Evolutionary conservation across 2,113 vertebrate species (phyloP), one percentile per base, ranked within the genome.

Genomic region (Mastomys coucha): DNA sequence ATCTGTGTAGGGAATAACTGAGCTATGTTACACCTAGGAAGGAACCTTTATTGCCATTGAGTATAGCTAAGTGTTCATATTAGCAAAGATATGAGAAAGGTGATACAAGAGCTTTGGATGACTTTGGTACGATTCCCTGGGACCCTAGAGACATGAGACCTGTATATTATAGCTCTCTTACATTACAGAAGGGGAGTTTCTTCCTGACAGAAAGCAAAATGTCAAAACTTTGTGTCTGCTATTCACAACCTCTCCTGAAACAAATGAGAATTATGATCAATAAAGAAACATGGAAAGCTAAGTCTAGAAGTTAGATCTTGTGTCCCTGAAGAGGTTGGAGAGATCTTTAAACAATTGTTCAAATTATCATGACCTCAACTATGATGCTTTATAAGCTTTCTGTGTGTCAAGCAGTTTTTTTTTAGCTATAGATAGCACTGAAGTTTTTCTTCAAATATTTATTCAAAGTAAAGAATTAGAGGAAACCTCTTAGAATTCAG

Each of bases 141-240:
- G 49, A 26, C 8, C 5, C 22, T 49, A 14, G 28, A 28, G 56
- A 22, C 80, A 45, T 53, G 76, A 63, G 58, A 26, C 7, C 7
- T 58, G 22, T 7, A 72, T 76, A 42, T 53, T 31, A 22, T 5
- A 17, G 42, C 4, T 70, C 33, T 9, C 4, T 36, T 56, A n/a
- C 42, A 12, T 26, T 36, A 51, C 10, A 75, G 19, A 53, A 10
- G 36, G 67, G 0, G 45, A n/a, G 11, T 14, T 60, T 76, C 45
- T 24, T 72, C 60, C 42, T 49, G 84, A 33, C 1, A 65, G 10
- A 87, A 58, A 73, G 2, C 12, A 60, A 1, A 49, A 36, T 19
- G 31, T 24, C 0, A 0, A 69, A 16, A 16, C 7, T 16, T 4
- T 13, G 11, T 7, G 1, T 16, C 8, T 1, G n/a, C 28, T 5